Evolutionary conservation across 2,113 vertebrate species (phyloP), one percentile per base, ranked within the genome.

Genomic region (Petrocephalus zakoni): DNA sequence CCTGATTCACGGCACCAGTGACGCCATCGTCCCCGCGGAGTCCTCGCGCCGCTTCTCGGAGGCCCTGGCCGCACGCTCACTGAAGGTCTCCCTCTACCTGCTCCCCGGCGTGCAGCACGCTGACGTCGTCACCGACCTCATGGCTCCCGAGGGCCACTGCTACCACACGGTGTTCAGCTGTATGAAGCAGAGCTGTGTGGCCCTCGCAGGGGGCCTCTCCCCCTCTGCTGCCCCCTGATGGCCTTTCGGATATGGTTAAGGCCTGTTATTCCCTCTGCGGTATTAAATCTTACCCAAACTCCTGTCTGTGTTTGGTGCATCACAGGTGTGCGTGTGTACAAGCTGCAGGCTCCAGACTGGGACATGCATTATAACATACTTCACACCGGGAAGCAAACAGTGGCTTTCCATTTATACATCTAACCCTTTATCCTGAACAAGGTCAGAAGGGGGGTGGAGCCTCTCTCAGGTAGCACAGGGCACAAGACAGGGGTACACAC

Each of bases 1-100:
- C 85, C 91, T 96, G 91, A 89, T 96, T 68, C 95, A 96, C 22
- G 95, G 95, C 46, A 94, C 91, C 87, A 87, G 42, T 42, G 95
- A 96, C 90, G 91, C 92, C 4, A 89, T 95, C 0, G 94, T 96
- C 88, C 95, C 94, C 0, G 87, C 90, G 19, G 91, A 93, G 37
- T 95, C 95, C 29, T 95, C 95, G 13, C 87, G 85, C 1, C 93
- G 90, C 88, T 93, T 96, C 88, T 93, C 91, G 0, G 92, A 95
- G 37, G 90, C 95, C 46, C 93, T 96, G 88, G 93, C 91, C 15
- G 93, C 89, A 0, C 89, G 89, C 34, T 95, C 94, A 1, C 87
- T 94, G 29, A 91, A 90, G 58, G 90, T 89, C 88, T 93, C 94
- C 2, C 92, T 96, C 19, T 94, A 94, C 90, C 90, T 95, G 68